A percentile compares a stretch with the other conserved stretches of the same genome.
Evolutionary conservation across 2,797 vertebrate genomes (phyloP).

Genomic region (Tangara arthus): DNA sequence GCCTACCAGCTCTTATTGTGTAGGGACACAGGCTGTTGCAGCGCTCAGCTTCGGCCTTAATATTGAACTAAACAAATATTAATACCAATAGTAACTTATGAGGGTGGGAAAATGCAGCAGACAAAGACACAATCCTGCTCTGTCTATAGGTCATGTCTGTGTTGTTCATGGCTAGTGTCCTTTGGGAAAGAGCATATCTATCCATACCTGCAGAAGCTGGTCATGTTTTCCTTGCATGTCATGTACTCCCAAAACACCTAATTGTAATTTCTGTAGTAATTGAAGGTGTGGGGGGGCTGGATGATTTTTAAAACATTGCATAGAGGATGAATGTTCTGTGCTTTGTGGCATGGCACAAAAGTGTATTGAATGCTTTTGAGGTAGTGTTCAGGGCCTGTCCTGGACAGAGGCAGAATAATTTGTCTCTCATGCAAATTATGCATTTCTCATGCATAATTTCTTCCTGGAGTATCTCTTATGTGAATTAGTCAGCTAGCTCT

Average conservation of each 20-base stretch:
- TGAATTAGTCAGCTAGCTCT: not conserved
- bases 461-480: not conserved
- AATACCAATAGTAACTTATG: not conserved
- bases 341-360: not conserved
- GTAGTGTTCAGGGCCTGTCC: not conserved
- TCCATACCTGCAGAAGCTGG: not conserved
- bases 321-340: not conserved
- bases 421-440: not conserved
- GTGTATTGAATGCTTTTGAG: not conserved
- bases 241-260: not conserved
- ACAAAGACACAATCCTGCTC: not conserved
- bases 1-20: not conserved
- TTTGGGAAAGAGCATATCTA: not conserved
- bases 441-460: not conserved
- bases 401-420: not conserved
- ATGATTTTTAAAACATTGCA: not conserved
- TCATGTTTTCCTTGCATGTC: not conserved
- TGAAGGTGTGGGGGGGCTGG: fast-evolving
- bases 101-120: not conserved
- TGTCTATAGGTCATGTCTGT: not conserved
- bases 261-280: not conserved
- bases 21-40: not conserved
- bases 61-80: not conserved
- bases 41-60: not conserved
- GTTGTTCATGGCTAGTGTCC: not conserved